Base-by-base conservation (phyloP, 1,140 invertebrate species). In the Melipona quadrifasciata region DNA sequence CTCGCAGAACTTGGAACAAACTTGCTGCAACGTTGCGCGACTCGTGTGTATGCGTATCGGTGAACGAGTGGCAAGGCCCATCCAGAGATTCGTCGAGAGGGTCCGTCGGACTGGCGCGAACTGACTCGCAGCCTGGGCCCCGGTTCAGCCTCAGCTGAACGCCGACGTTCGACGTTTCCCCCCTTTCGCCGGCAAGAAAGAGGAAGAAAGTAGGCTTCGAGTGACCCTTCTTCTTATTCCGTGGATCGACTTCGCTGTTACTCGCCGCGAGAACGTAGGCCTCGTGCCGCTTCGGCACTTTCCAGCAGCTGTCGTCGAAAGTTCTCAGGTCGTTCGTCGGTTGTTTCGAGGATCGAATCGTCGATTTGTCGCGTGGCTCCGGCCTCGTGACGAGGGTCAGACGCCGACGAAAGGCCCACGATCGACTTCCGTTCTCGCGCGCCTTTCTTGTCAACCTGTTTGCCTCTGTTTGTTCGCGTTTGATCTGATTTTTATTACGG, bases 201-300 rank as follows among this genome's bases (percentile, higher is more conserved):
- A 87, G 86, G 85, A 92, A 92, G 91, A 91, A 92, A 92, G 91
- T 92, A 92, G 91, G 91, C 91, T 92, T 91, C 87, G 82, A 39
- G 77, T 87, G 89, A 84, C 90, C 88, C 86, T 82, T 88, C 85
- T 81, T 87, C 84, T 87, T 76, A 82, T 87, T 89, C 86, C 86
- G 89, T 90, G 88, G 84, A 87, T 88, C 85, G 90, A 89, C 88
- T 90, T 89, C 90, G 57, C 89, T 86, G 87, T 90, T 89, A 87
- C 89, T 86, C 73, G 86, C 71, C 78, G 70, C 78, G 73, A 86
- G 81, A 86, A 34, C 31, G 34, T 31, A n/a, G 34, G n/a, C 72
- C 47, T 72, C 47, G 71, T 51, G 61, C 57, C 39, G 84, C 55
- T 27, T 77, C 73, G 72, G 86, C n/a, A n/a, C 83, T 89, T 90